A percentile compares a stretch with the other conserved stretches of the same genome.
These are phyloP conservation scores for Mythimna albipuncta DNA, from an alignment of 2,888 invertebrate genomes.

Conservation along the genomic window DNA sequence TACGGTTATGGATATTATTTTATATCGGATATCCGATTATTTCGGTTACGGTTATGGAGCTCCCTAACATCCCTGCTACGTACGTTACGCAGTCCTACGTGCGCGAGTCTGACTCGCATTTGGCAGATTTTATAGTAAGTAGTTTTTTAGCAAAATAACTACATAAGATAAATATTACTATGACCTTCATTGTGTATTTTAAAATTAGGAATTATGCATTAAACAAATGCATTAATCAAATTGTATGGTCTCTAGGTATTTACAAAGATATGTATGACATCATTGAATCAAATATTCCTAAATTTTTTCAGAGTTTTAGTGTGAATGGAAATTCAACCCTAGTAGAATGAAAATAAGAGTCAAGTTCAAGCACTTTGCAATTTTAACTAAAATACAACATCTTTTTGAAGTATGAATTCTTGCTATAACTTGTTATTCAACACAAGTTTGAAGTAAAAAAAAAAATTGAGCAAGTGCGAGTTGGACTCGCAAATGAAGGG, in stretches of 20 bases:
- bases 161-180: too few species aligned
- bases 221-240: slow-evolving; percentile 32
- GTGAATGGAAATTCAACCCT: not conserved
- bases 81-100: too few species aligned
- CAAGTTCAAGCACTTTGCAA: not conserved
- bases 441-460: not conserved
- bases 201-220: slow-evolving; percentile 1
- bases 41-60: too few species aligned
- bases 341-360: accelerated
- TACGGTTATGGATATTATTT: too few species aligned
- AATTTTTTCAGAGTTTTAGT: not conserved
- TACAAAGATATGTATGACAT: slow-evolving; percentile 22
- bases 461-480: too few species aligned
- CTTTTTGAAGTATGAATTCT: not conserved
- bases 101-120: too few species aligned
- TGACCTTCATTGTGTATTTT: slow-evolving; percentile 22
- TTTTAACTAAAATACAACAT: not conserved
- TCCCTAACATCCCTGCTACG: too few species aligned
- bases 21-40: too few species aligned
- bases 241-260: not conserved
- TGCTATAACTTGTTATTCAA: not conserved
- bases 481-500: too few species aligned
- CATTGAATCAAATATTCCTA: slow-evolving; percentile 17
- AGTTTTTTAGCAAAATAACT: not conserved
- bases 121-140: too few species aligned